phyloP scores from a whole-genome alignment of 2,113 vertebrate genomes.

The Anthoscopus minutus region DNA sequence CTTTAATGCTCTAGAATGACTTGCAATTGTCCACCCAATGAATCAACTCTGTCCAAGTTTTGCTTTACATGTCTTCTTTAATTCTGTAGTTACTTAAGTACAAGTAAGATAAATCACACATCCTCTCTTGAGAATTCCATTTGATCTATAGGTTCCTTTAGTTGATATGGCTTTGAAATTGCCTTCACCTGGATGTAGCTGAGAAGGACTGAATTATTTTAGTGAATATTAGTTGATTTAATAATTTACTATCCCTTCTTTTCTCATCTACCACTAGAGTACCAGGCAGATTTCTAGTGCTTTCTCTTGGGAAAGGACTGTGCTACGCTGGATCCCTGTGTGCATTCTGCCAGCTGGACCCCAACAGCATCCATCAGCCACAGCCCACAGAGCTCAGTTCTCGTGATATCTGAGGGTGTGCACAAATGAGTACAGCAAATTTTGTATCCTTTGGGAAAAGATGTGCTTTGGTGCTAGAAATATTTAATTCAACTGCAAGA shows the following conservation, averaged over 20 bases:
- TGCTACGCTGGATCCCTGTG: neutral
- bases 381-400: neutral
- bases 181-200: neutral
- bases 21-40: neutral
- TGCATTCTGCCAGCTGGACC: neutral
- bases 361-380: neutral
- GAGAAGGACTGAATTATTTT: neutral
- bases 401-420: neutral
- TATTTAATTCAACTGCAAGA: neutral
- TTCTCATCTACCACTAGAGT: neutral
- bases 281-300: neutral
- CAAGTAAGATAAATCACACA: neutral
- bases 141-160: neutral
- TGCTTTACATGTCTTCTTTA: neutral
- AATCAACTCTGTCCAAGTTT: neutral
- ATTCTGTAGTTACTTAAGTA: neutral
- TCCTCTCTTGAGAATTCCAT: neutral
- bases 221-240: neutral
- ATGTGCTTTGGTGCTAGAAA: neutral
- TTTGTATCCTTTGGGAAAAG: neutral
- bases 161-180: neutral
- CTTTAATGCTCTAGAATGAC: neutral
- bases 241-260: neutral
- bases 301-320: neutral
- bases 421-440: neutral